These are phyloP conservation scores for Myiopsitta monachus DNA, from an alignment of 2,113 vertebrate species.

Conservation along the genomic window DNA sequence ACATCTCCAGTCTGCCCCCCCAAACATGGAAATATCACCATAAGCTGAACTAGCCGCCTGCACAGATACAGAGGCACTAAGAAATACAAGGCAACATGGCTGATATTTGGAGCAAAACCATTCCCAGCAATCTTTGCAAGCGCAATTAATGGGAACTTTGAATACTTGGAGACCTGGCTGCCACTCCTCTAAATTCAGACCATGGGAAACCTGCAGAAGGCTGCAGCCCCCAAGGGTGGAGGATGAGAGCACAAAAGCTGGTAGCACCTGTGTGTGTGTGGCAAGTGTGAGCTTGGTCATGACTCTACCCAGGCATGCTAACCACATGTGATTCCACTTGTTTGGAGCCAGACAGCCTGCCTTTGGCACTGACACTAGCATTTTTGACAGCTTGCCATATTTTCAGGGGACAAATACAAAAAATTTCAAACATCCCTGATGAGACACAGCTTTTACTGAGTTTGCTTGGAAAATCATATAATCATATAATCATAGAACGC, in stretches of 20 bases:
- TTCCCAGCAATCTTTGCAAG: background rate
- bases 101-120: background rate
- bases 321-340: rapidly evolving
- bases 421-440: background rate
- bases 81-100: rapidly evolving
- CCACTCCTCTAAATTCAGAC: background rate
- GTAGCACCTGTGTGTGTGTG: rapidly evolving
- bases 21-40: background rate
- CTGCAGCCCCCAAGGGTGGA: background rate
- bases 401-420: background rate
- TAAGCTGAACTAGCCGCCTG: background rate
- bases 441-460: background rate
- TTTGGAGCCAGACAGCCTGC: background rate
- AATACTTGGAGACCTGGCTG: rapidly evolving
- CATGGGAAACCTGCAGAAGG: rapidly evolving
- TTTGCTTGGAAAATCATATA: background rate
- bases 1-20: background rate
- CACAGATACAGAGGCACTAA: background rate
- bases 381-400: background rate
- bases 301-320: background rate
- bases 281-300: background rate
- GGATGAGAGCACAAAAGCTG: background rate
- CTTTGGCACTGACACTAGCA: background rate
- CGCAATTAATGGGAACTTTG: background rate
- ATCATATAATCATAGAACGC: background rate